Percentiles rank a stretch among this genome's conserved stretches.
phyloP scores from a whole-genome alignment of 2,888 invertebrate species.

The Zaprionus obscuricornis region DNA sequence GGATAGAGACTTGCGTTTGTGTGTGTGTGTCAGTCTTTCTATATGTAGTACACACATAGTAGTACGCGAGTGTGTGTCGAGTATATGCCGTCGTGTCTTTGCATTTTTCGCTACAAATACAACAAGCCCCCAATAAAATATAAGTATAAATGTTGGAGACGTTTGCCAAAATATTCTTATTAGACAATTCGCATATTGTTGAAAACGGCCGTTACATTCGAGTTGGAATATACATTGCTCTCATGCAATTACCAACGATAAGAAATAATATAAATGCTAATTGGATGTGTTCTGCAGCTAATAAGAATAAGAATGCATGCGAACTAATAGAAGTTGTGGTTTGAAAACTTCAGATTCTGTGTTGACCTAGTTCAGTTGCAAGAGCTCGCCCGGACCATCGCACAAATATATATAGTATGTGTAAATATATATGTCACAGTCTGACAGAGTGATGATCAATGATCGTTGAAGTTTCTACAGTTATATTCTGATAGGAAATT shows the following conservation, averaged over 20 bases:
- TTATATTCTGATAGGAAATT: too few relatives aligned
- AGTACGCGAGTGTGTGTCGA: conserved; percentile 8
- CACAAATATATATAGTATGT: too few relatives aligned
- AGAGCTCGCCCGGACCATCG: too few relatives aligned
- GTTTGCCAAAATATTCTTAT: conserved; percentile 40
- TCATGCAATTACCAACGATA: conserved; percentile 12
- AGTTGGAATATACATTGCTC: conserved; percentile 21
- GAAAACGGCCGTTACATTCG: conserved; percentile 37
- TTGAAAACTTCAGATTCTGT: too few relatives aligned
- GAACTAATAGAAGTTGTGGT: too few relatives aligned
- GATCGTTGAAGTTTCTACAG: too few relatives aligned
- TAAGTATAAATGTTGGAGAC: conserved; percentile 8
- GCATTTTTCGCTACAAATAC: conserved; percentile 71
- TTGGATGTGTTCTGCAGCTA: neutral
- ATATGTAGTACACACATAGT: neutral
- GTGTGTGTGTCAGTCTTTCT: conserved; percentile 12
- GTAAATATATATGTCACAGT: too few relatives aligned
- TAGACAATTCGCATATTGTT: conserved; percentile 35
- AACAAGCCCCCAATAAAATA: conserved; percentile 28
- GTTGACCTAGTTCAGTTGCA: too few relatives aligned
- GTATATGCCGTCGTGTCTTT: conserved; percentile 68
- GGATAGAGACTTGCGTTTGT: conserved; percentile 30
- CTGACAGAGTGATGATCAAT: too few relatives aligned
- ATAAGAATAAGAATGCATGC: too few relatives aligned
- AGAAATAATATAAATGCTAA: neutral